These are phyloP conservation scores for Sceloporus tristichus DNA, from an alignment of 2,113 vertebrate species.

Conservation along the genomic window DNA sequence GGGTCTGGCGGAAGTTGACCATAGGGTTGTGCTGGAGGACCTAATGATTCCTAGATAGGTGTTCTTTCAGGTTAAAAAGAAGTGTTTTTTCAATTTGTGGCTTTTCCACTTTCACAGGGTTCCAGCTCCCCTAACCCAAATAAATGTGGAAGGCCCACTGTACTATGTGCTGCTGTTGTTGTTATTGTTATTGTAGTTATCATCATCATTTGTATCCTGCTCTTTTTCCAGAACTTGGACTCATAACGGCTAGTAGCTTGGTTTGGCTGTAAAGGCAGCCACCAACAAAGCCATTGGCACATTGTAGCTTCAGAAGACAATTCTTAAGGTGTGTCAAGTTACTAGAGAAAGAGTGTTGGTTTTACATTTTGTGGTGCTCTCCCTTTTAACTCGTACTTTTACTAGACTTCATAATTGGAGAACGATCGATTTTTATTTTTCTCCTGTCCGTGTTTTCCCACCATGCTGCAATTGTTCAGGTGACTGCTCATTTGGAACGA, in stretches of 20 bases:
- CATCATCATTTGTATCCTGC: no score
- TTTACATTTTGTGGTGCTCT: not conserved
- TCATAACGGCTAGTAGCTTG: not conserved
- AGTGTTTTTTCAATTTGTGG: no score
- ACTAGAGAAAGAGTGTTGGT: not conserved
- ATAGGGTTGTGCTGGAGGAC: no score
- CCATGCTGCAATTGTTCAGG: not conserved
- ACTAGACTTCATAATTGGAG: constrained; percentile 28
- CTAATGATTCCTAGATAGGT: no score
- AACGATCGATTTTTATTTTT: constrained; percentile 26
- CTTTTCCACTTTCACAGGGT: no score
- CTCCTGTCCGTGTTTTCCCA: constrained; percentile 14
- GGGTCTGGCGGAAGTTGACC: no score
- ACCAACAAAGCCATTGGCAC: not conserved
- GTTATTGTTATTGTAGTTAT: no score
- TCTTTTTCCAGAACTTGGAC: no score
- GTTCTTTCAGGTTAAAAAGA: no score
- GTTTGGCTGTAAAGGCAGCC: fast-evolving
- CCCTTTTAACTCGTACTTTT: not conserved
- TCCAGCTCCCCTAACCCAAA: no score
- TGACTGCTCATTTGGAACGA: constrained; percentile 32
- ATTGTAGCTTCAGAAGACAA: not conserved
- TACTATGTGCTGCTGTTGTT: not conserved
- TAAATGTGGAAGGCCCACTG: not conserved
- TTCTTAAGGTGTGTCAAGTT: not conserved